Conservation (phyloP, 2,888 invertebrate genomes). For the Ophion slaviceki region DNA sequence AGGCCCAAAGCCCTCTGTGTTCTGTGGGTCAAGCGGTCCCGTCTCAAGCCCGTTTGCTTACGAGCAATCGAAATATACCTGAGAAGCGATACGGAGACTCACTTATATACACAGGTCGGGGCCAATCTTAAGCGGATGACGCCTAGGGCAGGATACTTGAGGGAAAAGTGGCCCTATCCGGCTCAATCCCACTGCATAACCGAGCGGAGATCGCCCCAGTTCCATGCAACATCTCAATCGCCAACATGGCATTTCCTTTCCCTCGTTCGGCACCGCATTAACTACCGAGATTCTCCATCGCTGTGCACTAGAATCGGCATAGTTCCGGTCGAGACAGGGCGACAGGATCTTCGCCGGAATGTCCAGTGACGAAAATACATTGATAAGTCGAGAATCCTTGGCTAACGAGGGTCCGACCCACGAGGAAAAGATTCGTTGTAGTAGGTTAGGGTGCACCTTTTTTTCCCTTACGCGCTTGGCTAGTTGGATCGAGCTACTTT, state of each 20-base stretch:
- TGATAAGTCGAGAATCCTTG: slow-evolving; percentile 37
- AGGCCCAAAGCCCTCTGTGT: not conserved
- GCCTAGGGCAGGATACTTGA: slow-evolving; percentile 36
- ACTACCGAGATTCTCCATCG: not conserved
- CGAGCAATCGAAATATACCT: not conserved
- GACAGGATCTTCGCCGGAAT: not conserved
- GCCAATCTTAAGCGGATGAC: slow-evolving; percentile 59
- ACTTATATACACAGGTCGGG: slow-evolving; percentile 25
- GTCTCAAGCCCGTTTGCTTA: not conserved
- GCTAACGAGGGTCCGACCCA: slow-evolving; percentile 22
- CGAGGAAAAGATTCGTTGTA: no score
- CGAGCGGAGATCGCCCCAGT: slow-evolving; percentile 37
- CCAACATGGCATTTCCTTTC: slow-evolving; percentile 57
- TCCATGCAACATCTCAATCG: slow-evolving; percentile 37
- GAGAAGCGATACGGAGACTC: not conserved
- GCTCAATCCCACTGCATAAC: slow-evolving; percentile 33
- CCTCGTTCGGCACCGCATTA: slow-evolving; percentile 12
- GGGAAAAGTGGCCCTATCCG: slow-evolving; percentile 43
- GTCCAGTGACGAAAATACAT: slow-evolving; percentile 43
- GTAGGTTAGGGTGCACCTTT: no score
- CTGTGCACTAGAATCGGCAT: slow-evolving; percentile 1
- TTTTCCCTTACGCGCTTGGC: no score
- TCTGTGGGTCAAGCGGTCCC: not conserved
- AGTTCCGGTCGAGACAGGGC: slow-evolving; percentile 48
- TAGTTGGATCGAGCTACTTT: no score